Percentiles rank a stretch among this genome's conserved stretches.
Evolutionary conservation across 2,797 vertebrate species (phyloP).

Genomic region (Acanthiza pusilla): DNA sequence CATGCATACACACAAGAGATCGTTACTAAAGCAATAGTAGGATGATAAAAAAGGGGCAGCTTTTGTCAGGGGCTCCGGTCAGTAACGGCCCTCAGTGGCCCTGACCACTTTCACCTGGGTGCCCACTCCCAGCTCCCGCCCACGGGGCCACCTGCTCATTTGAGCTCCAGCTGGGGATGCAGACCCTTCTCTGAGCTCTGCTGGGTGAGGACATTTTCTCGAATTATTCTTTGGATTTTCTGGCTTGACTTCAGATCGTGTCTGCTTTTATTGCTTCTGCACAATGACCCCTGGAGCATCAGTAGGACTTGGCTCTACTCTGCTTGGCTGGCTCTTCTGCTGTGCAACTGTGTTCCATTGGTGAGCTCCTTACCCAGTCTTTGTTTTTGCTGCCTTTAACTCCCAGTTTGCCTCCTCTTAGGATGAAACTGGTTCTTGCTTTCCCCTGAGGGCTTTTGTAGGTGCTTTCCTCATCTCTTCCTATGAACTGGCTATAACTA

Average conservation of each 20-base stretch:
- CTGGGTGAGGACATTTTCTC: fast-evolving
- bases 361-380: neutral
- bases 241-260: neutral
- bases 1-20: neutral
- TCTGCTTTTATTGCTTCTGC: neutral
- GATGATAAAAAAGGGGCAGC: neutral
- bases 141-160: neutral
- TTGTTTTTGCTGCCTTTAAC: neutral
- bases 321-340: neutral
- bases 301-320: neutral
- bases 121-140: fast-evolving
- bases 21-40: neutral
- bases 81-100: neutral
- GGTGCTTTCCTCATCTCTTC: neutral
- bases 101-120: neutral
- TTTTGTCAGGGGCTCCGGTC: neutral
- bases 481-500: neutral
- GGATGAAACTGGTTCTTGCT: neutral
- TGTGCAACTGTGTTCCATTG: fast-evolving
- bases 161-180: fast-evolving
- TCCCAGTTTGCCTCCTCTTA: neutral
- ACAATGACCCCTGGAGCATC: fast-evolving
- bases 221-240: neutral
- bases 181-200: fast-evolving
- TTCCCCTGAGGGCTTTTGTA: neutral